phyloP scores from a whole-genome alignment of 2,888 invertebrate species.

The Cataglyphis altisquamis region DNA sequence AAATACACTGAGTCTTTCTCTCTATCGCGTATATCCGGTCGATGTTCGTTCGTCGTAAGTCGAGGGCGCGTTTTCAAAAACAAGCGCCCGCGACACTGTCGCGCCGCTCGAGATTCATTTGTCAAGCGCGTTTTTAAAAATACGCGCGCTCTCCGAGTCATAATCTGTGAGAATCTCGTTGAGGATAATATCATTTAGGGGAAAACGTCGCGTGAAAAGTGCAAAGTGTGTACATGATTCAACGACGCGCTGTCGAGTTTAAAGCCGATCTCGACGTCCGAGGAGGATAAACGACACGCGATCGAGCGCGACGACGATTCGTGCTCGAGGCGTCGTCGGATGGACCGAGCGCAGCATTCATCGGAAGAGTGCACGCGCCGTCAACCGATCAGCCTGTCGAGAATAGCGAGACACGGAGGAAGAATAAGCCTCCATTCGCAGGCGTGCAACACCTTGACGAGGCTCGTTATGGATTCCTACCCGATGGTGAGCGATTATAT shows the following conservation, averaged over 20 bases:
- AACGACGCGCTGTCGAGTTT: neutral
- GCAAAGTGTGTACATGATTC: neutral
- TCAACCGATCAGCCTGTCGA: neutral
- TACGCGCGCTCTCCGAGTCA: slow-evolving; percentile 26
- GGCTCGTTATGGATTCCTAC: slow-evolving; percentile 81
- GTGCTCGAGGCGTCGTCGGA: slow-evolving; percentile 26
- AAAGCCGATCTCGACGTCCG: neutral
- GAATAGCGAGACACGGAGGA: neutral
- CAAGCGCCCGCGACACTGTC: slow-evolving; percentile 31
- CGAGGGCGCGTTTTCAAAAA: slow-evolving; percentile 55
- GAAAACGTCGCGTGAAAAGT: neutral
- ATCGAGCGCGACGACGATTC: neutral
- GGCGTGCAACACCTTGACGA: slow-evolving; percentile 13
- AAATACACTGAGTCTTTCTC: neutral
- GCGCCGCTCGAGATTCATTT: neutral
- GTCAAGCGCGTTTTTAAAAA: slow-evolving; percentile 31
- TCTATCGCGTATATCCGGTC: neutral
- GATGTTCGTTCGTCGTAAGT: neutral
- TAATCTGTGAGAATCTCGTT: slow-evolving; percentile 2
- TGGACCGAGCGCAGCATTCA: slow-evolving; percentile 26
- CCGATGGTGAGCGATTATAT: slow-evolving; percentile 79
- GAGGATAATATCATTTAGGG: neutral
- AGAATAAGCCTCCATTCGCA: slow-evolving; percentile 3
- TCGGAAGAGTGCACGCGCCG: slow-evolving; percentile 15
- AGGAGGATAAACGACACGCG: neutral